A percentile compares a stretch with the other conserved stretches of the same genome.
phyloP scores from a whole-genome alignment of 2,888 invertebrate genomes.

The Branchellion lobata region DNA sequence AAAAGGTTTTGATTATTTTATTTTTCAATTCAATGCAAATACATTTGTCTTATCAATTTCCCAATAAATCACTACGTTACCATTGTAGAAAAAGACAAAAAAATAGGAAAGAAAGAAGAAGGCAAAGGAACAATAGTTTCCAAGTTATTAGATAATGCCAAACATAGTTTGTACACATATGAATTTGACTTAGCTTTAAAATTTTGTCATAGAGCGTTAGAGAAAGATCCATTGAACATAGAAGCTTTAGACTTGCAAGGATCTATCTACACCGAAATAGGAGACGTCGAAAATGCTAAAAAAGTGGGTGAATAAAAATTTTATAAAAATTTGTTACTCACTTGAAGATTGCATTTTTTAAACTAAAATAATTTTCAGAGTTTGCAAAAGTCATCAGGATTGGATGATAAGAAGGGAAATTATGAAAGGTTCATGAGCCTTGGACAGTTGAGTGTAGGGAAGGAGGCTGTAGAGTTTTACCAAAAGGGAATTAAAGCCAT shows the following conservation, averaged over 20 bases:
- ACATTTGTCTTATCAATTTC: too few species aligned
- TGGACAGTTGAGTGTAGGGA: constrained; percentile 62
- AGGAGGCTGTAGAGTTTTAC: constrained; percentile 61
- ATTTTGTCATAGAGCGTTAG: constrained; percentile 61
- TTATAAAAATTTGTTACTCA: not conserved
- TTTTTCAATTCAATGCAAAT: too few species aligned
- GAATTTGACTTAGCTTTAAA: constrained; percentile 62
- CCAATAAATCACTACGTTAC: not conserved
- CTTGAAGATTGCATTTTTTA: not conserved
- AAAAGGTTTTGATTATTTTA: constrained; percentile 21
- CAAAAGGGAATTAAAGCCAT: constrained; percentile 63
- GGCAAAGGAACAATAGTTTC: not conserved
- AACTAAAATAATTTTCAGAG: not conserved
- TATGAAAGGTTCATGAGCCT: constrained; percentile 63
- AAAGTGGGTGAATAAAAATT: constrained; percentile 54
- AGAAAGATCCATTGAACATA: constrained; percentile 60
- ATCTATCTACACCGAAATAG: constrained; percentile 60
- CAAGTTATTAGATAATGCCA: constrained; percentile 55
- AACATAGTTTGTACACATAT: constrained; percentile 61
- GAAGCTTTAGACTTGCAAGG: constrained; percentile 61
- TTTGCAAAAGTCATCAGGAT: not conserved
- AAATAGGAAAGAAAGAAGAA: not conserved
- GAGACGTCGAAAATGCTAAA: constrained; percentile 61
- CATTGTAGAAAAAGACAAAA: not conserved
- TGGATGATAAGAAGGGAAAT: not conserved